Conservation (phyloP, 2,888 invertebrate species). For the Lasioglossum lativentre region DNA sequence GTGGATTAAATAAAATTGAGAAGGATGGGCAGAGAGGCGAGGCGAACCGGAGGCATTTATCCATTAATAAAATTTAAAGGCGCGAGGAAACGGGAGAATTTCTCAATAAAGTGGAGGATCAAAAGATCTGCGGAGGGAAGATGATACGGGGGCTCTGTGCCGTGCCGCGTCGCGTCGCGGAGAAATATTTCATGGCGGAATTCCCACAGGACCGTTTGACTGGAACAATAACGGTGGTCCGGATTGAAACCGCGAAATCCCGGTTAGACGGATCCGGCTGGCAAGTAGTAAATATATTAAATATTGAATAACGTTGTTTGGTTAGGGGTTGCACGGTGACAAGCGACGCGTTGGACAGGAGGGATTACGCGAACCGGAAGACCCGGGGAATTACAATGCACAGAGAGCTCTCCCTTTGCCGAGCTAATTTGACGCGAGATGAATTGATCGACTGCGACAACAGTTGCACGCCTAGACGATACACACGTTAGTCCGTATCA, state of each 20-base stretch:
- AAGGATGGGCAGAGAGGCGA: background rate
- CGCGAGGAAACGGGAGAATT: background rate
- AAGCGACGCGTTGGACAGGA: background rate
- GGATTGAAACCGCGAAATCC: background rate
- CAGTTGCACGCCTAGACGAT: conserved; percentile 20
- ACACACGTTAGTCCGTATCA: conserved; percentile 16
- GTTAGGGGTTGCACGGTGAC: background rate
- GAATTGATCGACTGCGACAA: conserved; percentile 47
- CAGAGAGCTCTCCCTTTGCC: conserved; percentile 14
- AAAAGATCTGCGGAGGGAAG: background rate
- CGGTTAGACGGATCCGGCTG: background rate
- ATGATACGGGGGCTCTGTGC: background rate
- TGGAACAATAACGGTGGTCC: background rate
- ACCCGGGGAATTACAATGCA: conserved; percentile 32
- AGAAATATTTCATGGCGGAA: background rate
- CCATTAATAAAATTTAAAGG: conserved; percentile 1
- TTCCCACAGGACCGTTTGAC: background rate
- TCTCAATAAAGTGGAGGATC: background rate
- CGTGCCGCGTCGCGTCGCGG: too few relatives aligned
- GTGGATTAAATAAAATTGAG: background rate
- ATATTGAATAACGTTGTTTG: background rate
- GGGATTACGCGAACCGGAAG: background rate
- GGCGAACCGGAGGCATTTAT: background rate
- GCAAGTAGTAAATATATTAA: background rate
- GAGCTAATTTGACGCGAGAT: conserved; percentile 33